Base-by-base conservation (phyloP, 1,140 invertebrate species). In the Drosophila elegans region DNA sequence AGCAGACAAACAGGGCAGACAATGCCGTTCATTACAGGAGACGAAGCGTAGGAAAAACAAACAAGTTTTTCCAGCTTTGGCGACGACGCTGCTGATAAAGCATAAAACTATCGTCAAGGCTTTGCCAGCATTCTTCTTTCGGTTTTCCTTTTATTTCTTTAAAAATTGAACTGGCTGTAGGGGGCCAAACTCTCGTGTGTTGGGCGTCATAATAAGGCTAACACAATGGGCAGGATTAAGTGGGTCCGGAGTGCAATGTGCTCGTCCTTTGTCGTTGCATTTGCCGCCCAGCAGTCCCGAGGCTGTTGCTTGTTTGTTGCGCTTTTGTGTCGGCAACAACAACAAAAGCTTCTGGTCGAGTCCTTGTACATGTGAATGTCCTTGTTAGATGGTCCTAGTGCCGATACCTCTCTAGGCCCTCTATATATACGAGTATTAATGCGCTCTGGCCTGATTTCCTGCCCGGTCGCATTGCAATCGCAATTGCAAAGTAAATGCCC, bases 221-320 rank as follows among this genome's bases (percentile, higher is more conserved):
- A 80, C 74, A 88, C 84, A 88, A 88, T 88, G 77, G 61, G 64
- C 63, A 62, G 80, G 84, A 88, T 89, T 88, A 88, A 88, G 84
- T 88, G 84, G 76, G 73, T 76, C 67, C 71, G 88, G 49, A 83
- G 76, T 83, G 79, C 79, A 78, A 59, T 73, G 61, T 68, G 45
- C 69, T 41, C 48, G 67, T 73, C 77, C 78, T 82, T 79, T 88
- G 82, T 82, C 55, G 52, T 42, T 79, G 71, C 83, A 82, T 59
- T 64, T 60, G 60, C 29, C 42, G 77, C 48, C 64, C 49, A 21
- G 9, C 13, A 41, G 36, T 11, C 73, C 13, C 52, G 27, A 42
- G 73, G 68, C 71, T 80, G 76, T 84, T 84, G 81, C 73, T 66
- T 74, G 66, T 78, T 80, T 89, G 84, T 84, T 88, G 84, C 84